Base-by-base conservation (phyloP, 2,888 invertebrate species). In the Helleia helle region DNA sequence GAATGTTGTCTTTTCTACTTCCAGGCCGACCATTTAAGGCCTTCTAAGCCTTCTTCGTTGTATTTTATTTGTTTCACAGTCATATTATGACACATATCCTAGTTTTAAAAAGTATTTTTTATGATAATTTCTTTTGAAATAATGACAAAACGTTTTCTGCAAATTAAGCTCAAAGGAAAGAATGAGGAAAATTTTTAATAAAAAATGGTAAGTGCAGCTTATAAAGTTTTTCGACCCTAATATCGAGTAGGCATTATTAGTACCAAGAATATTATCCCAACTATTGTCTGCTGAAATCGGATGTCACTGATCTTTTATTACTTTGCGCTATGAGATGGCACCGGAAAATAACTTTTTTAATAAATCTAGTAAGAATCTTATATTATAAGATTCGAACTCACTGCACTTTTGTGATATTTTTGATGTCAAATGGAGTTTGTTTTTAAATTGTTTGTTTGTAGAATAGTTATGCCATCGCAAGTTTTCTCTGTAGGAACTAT, bases 221-320 rank as follows among this genome's bases (percentile, higher is more conserved):
- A 18, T 14, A 4, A 30, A 38, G 27, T 30, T 22, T 29, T 24
- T 14, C 4, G 11, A 4, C 26, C 6, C 24, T 8, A 7, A 6
- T 6, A 29, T 22, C 25, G n/a, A 30, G 8, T 14, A 14, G 28
- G 31, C 41, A 37, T 31, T 44, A 38, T 41, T 38, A 27, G 14
- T 37, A 27, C 27, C 30, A 40, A 41, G 18, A 28, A 22, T 11
- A 28, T 25, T 37, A 17, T 30, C 37, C 25, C 36, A 25, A 34
- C 30, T 43, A 38, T 43, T 39, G 46, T 43, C 31, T 28, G 31
- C 13, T 26, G 25, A 25, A 12, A 28, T 17, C 24, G 41, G 36
- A 36, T 28, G 28, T 29, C 36, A 36, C 36, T 28, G 22, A 11
- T 28, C 28, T 28, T 18, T 36, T 41, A 40, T 34, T 40, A 40